These are phyloP conservation scores for Dicentrarchus labrax DNA, from an alignment of 2,113 vertebrate genomes.

Conservation along the genomic window DNA sequence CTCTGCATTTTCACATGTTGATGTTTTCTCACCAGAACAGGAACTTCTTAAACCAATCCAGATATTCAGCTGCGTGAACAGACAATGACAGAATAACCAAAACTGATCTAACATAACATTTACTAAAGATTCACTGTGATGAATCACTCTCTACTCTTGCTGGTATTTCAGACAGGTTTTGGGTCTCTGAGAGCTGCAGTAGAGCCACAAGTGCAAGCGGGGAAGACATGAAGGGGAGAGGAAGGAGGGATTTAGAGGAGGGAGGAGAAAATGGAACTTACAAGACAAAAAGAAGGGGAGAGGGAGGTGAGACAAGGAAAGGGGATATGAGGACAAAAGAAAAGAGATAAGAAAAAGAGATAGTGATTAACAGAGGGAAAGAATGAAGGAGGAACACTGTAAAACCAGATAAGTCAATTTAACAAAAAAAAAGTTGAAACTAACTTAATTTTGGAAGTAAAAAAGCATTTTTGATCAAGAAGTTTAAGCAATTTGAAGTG, in stretches of 20 bases:
- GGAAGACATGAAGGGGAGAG: not conserved
- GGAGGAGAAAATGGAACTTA: slow-evolving; percentile 3
- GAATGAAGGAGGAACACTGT: not conserved
- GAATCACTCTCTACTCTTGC: not conserved
- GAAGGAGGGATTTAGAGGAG: not conserved
- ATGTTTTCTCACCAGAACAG: not conserved
- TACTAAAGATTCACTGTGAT: not conserved
- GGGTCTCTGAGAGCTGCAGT: not conserved
- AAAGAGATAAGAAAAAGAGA: not conserved
- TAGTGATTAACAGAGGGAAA: no score
- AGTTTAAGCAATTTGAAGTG: no score
- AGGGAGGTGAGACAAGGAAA: not conserved
- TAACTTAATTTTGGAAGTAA: no score
- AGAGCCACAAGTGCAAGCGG: not conserved
- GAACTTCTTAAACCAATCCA: slow-evolving; percentile 14
- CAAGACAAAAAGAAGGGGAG: not conserved
- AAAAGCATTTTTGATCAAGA: no score
- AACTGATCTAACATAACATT: not conserved
- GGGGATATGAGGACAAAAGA: not conserved
- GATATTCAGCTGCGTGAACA: slow-evolving; percentile 32
- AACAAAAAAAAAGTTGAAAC: no score
- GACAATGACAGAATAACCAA: slow-evolving; percentile 8
- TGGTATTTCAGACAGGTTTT: not conserved
- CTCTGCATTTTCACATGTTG: not conserved
- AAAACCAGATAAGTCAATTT: no score